Evolutionary conservation across 2,888 invertebrate genomes (phyloP).

Genomic region (Dynastes hyllus): DNA sequence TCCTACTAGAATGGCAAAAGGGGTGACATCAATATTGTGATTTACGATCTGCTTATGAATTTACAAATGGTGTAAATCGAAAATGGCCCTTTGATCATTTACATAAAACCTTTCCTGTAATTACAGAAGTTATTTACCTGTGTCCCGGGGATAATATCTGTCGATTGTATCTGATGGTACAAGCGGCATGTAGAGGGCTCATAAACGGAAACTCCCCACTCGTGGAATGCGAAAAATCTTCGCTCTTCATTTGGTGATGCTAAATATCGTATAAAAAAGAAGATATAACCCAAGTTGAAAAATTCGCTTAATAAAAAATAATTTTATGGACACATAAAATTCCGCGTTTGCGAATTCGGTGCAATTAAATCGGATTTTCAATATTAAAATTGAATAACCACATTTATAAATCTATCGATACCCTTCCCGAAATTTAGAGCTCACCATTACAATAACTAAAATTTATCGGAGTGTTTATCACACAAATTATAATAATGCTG

Average conservation of each 20-base stretch:
- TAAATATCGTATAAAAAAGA: conserved; percentile 62
- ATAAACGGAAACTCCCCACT: conserved; percentile 83
- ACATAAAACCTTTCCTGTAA: too few relatives aligned
- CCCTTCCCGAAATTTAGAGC: too few relatives aligned
- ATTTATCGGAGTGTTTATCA: background rate
- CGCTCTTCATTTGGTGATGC: conserved; percentile 77
- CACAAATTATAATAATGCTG: background rate
- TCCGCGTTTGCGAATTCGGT: background rate
- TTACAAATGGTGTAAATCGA: too few relatives aligned
- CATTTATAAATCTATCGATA: conserved; percentile 3
- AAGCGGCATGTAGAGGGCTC: conserved; percentile 82
- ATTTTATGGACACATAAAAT: background rate
- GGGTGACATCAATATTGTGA: too few relatives aligned
- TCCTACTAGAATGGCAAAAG: too few relatives aligned
- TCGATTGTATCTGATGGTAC: conserved; percentile 81
- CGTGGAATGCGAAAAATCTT: conserved; percentile 84
- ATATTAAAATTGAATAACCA: conserved; percentile 16
- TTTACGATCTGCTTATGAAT: too few relatives aligned
- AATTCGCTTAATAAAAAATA: conserved; percentile 17
- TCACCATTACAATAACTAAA: background rate
- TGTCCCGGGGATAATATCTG: conserved; percentile 81
- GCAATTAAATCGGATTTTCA: background rate
- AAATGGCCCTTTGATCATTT: too few relatives aligned
- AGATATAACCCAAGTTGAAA: conserved; percentile 48
- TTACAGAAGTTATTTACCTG: conserved; percentile 70